phyloP scores from a whole-genome alignment of 2,888 invertebrate genomes.

The Hypsopygia costalis region DNA sequence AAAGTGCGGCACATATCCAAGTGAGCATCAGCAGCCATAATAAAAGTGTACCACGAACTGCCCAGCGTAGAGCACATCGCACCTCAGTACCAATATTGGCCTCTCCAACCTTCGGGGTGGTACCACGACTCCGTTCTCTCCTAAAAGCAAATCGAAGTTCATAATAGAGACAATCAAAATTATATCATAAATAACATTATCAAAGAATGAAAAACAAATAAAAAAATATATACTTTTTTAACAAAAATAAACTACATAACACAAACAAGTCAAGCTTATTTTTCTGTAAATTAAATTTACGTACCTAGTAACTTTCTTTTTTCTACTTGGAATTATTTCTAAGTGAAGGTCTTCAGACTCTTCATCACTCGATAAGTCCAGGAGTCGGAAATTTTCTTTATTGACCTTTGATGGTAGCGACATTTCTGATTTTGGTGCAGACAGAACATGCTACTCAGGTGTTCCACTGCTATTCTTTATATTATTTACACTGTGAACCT shows the following conservation, averaged over 20 bases:
- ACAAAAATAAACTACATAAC: no score
- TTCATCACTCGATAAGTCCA: constrained; percentile 82
- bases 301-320: constrained; percentile 80
- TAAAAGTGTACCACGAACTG: constrained; percentile 61
- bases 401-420: constrained; percentile 66
- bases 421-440: constrained; percentile 46
- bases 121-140: constrained; percentile 51
- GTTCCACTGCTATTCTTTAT: no score
- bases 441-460: constrained; percentile 33
- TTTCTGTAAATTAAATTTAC: constrained; percentile 9
- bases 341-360: constrained; percentile 82
- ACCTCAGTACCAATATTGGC: constrained; percentile 57
- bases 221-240: no score
- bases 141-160: constrained; percentile 31
- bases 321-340: constrained; percentile 79
- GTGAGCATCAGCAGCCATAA: constrained; percentile 72
- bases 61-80: constrained; percentile 64
- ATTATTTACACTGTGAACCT: no score
- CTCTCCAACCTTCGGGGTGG: constrained; percentile 33
- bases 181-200: no score
- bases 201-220: no score
- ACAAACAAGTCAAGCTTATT: no score
- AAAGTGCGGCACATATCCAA: constrained; percentile 71
- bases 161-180: not conserved
- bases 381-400: constrained; percentile 83